A percentile compares a stretch with the other conserved stretches of the same genome.
phyloP scores from a whole-genome alignment of 2,888 invertebrate species.

The Spodoptera picta region DNA sequence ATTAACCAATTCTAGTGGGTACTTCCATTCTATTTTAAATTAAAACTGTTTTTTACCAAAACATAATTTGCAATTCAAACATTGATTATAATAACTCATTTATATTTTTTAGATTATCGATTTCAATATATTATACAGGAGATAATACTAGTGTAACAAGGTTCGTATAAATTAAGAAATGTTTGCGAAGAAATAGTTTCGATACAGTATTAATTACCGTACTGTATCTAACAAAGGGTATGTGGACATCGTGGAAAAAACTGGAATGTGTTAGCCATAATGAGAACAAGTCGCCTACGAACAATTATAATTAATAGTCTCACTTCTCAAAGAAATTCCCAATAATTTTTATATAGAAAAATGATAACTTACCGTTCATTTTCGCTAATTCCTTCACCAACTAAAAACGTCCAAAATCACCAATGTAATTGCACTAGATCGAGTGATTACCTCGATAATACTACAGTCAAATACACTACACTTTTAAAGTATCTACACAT shows the following conservation, averaged over 20 bases:
- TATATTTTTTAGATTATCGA: neutral
- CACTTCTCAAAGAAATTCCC: constrained; percentile 7
- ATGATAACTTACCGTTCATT: constrained; percentile 55
- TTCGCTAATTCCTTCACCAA: constrained; percentile 50
- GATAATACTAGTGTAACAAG: neutral
- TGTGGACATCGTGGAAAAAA: constrained; percentile 35
- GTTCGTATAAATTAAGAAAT: constrained; percentile 2
- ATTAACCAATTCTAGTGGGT: no score
- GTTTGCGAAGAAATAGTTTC: neutral
- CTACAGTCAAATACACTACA: constrained; percentile 37
- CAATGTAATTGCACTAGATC: constrained; percentile 37
- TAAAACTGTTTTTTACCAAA: no score
- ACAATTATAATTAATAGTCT: constrained; percentile 9
- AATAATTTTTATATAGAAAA: constrained; percentile 13
- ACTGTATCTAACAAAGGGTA: constrained; percentile 18
- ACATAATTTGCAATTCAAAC: no score
- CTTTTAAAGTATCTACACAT: constrained; percentile 43
- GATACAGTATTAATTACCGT: constrained; percentile 16
- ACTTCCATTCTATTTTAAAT: no score
- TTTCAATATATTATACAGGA: neutral
- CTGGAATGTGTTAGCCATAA: constrained; percentile 14
- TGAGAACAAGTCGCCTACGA: constrained; percentile 13
- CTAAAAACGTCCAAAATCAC: constrained; percentile 43
- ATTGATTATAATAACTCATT: no score
- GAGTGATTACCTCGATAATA: constrained; percentile 13